These are phyloP conservation scores for Scaptodrosophila latifasciaeformis DNA, from an alignment of 2,888 invertebrate genomes.

Conservation along the genomic window DNA sequence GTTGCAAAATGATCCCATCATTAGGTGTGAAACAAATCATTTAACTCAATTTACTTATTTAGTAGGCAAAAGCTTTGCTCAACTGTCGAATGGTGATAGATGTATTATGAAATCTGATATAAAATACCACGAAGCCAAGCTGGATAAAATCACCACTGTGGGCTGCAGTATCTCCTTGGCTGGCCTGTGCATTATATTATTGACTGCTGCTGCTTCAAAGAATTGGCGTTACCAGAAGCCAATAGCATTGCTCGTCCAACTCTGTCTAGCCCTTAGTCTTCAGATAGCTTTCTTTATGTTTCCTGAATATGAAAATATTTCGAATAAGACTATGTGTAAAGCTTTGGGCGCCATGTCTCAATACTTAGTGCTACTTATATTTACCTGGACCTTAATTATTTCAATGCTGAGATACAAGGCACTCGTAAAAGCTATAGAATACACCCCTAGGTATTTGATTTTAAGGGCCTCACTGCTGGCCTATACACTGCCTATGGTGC, in stretches of 20 bases:
- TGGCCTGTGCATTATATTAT: slow-evolving; percentile 78
- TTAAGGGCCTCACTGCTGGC: slow-evolving; percentile 79
- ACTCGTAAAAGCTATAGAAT: slow-evolving; percentile 80
- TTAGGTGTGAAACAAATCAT: slow-evolving; percentile 77
- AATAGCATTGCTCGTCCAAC: slow-evolving; percentile 80
- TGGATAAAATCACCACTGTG: slow-evolving; percentile 78
- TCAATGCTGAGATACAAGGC: slow-evolving; percentile 81
- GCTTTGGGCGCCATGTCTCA: slow-evolving; percentile 80
- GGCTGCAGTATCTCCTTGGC: slow-evolving; percentile 79
- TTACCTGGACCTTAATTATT: slow-evolving; percentile 84
- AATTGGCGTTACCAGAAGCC: slow-evolving; percentile 80
- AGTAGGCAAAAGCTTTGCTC: slow-evolving; percentile 66
- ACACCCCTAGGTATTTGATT: slow-evolving; percentile 79
- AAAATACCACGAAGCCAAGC: slow-evolving; percentile 75
- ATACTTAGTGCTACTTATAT: slow-evolving; percentile 81
- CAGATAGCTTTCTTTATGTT: slow-evolving; percentile 76
- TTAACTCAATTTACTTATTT: slow-evolving; percentile 80
- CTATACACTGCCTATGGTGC: slow-evolving; percentile 80
- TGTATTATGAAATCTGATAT: no score
- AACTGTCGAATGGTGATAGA: slow-evolving; percentile 42
- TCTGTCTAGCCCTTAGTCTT: slow-evolving; percentile 79
- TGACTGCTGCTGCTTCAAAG: slow-evolving; percentile 78
- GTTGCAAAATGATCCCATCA: slow-evolving; percentile 48
- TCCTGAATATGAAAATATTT: no score
- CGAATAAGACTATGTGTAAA: no score